These are phyloP conservation scores for Salvator merianae DNA, from an alignment of 2,113 vertebrate genomes.

Conservation along the genomic window DNA sequence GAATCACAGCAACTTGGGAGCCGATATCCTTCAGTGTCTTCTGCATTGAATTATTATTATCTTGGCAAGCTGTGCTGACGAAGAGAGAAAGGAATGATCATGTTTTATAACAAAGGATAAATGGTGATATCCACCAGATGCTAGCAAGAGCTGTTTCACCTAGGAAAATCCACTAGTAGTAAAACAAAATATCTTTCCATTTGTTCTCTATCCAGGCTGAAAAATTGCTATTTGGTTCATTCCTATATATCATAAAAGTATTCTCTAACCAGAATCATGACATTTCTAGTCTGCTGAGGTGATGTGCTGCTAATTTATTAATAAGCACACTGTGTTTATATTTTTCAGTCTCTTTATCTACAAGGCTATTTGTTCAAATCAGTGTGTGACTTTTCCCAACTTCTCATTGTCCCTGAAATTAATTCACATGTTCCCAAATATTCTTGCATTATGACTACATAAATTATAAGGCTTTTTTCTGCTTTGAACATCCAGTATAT, in stretches of 20 bases:
- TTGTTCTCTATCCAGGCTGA: slow-evolving; percentile 47
- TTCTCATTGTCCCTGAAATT: background rate
- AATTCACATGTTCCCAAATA: background rate
- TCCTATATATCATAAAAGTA: slow-evolving; percentile 41
- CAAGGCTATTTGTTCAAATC: slow-evolving; percentile 19
- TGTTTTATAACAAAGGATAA: slow-evolving; percentile 65
- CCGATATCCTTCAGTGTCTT: slow-evolving; percentile 51
- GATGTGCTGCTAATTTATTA: slow-evolving; percentile 52
- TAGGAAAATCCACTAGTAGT: slow-evolving; percentile 33
- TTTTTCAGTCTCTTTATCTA: slow-evolving; percentile 46
- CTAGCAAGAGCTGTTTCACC: slow-evolving; percentile 42
- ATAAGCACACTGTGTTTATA: slow-evolving; percentile 46
- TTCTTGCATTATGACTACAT: background rate
- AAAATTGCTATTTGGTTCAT: slow-evolving; percentile 46
- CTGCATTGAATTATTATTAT: slow-evolving; percentile 64
- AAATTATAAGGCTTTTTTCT: rapidly evolving
- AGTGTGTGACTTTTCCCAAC: slow-evolving; percentile 9
- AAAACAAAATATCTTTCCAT: slow-evolving; percentile 50
- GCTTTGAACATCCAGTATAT: background rate
- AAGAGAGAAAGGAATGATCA: slow-evolving; percentile 63
- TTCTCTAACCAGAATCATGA: slow-evolving; percentile 53
- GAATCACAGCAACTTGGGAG: slow-evolving; percentile 52
- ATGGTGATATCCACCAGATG: slow-evolving; percentile 54
- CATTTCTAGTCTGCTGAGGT: slow-evolving; percentile 45
- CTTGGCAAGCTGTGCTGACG: slow-evolving; percentile 54